Conservation (phyloP, 2,888 invertebrate genomes). For the Noctua comes region DNA sequence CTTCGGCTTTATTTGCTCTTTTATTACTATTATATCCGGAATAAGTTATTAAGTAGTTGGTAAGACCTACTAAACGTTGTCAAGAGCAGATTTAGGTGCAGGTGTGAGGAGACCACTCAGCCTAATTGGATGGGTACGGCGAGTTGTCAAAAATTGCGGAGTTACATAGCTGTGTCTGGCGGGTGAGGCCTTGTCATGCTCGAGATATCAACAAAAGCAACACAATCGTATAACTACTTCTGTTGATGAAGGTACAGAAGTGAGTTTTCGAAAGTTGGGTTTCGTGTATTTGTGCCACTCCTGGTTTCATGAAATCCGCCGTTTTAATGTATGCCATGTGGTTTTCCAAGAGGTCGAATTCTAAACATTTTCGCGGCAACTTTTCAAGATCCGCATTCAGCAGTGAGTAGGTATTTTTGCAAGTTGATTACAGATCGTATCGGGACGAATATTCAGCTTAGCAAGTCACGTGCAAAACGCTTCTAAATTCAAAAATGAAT, state of each 20-base stretch:
- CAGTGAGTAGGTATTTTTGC: background rate
- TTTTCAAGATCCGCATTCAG: background rate
- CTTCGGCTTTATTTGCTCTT: slow-evolving; percentile 50
- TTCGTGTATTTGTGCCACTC: background rate
- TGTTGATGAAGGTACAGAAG: slow-evolving; percentile 20
- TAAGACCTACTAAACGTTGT: slow-evolving; percentile 21
- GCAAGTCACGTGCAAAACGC: background rate
- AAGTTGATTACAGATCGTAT: background rate
- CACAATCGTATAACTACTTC: slow-evolving; percentile 2
- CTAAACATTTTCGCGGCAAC: background rate
- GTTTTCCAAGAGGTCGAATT: background rate
- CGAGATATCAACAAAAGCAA: slow-evolving; percentile 9
- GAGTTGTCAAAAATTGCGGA: slow-evolving; percentile 47
- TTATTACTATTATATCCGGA: slow-evolving; percentile 49
- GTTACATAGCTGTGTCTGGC: slow-evolving; percentile 5
- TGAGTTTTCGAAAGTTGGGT: background rate
- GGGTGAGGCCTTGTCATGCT: slow-evolving; percentile 3
- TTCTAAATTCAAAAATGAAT: background rate
- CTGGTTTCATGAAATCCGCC: background rate
- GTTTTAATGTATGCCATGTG: background rate
- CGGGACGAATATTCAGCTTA: background rate
- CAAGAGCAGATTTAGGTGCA: slow-evolving; percentile 18
- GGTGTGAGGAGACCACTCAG: slow-evolving; percentile 40
- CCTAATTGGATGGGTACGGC: slow-evolving; percentile 51
- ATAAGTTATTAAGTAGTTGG: slow-evolving; percentile 44